These are phyloP conservation scores for Tortrix viridana DNA, from an alignment of 2,888 invertebrate species.

Conservation along the genomic window DNA sequence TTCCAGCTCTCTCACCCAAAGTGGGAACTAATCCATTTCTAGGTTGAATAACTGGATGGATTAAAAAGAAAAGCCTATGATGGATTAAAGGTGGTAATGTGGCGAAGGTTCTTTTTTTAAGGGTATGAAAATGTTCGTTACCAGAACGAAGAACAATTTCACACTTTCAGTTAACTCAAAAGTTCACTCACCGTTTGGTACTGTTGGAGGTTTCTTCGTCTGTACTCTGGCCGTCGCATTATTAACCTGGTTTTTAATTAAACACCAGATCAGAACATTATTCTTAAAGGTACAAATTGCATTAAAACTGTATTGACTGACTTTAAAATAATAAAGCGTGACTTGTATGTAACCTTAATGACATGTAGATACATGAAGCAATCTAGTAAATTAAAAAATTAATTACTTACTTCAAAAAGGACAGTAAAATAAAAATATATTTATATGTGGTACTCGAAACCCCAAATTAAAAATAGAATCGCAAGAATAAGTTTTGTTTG, in stretches of 20 bases:
- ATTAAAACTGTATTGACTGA: slow-evolving; percentile 51
- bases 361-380: background rate
- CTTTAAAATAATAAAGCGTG: slow-evolving; percentile 46
- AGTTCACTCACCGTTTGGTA: slow-evolving; percentile 92
- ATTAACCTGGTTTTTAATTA: slow-evolving; percentile 92
- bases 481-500: background rate
- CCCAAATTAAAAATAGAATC: slow-evolving; percentile 2
- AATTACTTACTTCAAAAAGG: slow-evolving; percentile 1
- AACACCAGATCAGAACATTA: slow-evolving; percentile 63
- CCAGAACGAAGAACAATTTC: too few relatives aligned
- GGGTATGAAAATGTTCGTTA: background rate
- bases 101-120: background rate
- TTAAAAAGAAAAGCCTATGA: slow-evolving; percentile 76
- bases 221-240: slow-evolving; percentile 99
- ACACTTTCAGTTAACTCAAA: background rate
- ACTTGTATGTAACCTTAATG: too few relatives aligned
- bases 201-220: slow-evolving; percentile 97
- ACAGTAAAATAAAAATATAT: background rate
- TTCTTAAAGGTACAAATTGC: slow-evolving; percentile 40
- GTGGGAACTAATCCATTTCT: slow-evolving; percentile 86
- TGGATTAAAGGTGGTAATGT: slow-evolving; percentile 59
- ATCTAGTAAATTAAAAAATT: slow-evolving; percentile 14
- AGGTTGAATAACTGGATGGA: slow-evolving; percentile 86
- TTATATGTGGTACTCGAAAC: slow-evolving; percentile 27
- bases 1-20: slow-evolving; percentile 85